These are phyloP conservation scores for Nothoprocta pentlandii DNA, from an alignment of 2,113 vertebrate species.

Conservation along the genomic window DNA sequence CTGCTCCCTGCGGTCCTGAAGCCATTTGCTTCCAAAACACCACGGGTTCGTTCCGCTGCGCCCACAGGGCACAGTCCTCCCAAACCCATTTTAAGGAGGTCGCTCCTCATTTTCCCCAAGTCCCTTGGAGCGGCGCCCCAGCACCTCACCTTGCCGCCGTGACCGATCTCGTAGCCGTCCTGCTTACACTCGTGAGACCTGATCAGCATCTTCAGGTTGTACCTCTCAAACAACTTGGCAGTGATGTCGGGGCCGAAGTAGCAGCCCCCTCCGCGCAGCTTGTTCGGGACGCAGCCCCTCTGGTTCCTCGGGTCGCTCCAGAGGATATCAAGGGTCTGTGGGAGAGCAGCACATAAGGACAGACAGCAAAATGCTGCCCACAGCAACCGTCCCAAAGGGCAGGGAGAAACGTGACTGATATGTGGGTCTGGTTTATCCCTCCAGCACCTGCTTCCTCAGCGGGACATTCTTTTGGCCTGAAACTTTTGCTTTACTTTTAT, in stretches of 20 bases:
- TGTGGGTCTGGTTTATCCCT: neutral
- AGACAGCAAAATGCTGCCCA: neutral
- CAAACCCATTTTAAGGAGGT: neutral
- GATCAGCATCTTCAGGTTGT: slow-evolving; percentile 90
- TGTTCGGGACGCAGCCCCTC: slow-evolving; percentile 90
- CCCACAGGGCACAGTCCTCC: neutral
- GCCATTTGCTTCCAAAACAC: neutral
- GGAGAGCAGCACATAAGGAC: slow-evolving; percentile 39
- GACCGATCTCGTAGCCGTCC: slow-evolving; percentile 93
- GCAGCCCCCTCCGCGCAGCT: slow-evolving; percentile 90
- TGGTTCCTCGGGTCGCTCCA: slow-evolving; percentile 94
- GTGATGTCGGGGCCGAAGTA: slow-evolving; percentile 96
- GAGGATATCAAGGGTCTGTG: slow-evolving; percentile 89
- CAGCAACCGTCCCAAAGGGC: neutral
- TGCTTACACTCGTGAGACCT: slow-evolving; percentile 96
- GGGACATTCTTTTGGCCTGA: neutral
- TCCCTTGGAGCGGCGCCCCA: neutral
- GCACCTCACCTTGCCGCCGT: slow-evolving; percentile 87
- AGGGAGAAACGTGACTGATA: neutral
- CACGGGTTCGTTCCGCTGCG: neutral
- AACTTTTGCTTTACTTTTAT: neutral
- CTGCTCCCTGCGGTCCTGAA: neutral
- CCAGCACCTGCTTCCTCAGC: neutral
- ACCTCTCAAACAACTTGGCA: slow-evolving; percentile 81
- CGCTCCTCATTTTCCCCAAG: neutral